Evolutionary conservation across 2,888 invertebrate species (phyloP), one percentile per base, ranked within the genome.

Genomic region (Entomobrya proxima): DNA sequence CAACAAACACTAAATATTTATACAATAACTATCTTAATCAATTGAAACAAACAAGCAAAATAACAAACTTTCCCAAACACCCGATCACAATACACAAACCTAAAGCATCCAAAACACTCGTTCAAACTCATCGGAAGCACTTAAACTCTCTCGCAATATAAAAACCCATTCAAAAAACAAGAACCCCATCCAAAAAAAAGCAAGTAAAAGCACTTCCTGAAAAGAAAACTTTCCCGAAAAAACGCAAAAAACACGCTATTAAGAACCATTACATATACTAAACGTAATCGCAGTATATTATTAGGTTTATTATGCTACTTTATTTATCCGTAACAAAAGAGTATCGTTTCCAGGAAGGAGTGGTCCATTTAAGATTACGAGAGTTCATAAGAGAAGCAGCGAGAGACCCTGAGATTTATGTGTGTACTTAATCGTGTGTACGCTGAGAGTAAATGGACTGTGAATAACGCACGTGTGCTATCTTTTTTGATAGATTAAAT

Each of bases 401-500:
- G 52, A 52, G 52, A 11, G 3, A 11, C 52, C 52, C 52, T 52
- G 52, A 52, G 52, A 52, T 52, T 52, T 52, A 52, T 52, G 52
- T 52, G 18, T 52, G 52, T 52, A 52, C 52, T 52, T 52, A 21
- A 52, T 52, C 21, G 21, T 21, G 21, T 52, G 3, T 18, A 6
- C n/a, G n/a, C n/a, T n/a, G n/a, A n/a, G n/a, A n/a, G n/a, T n/a
- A 52, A 52, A 52, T 52, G 52, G 52, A 52, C 21, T 52, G 52
- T 18, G 21, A 52, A 52, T 52, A 24, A 2, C 18, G 21, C 52
- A 52, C 52, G 52, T 52, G 52, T 52, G 52, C n/a, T 47, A 13
- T 47, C n/a, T 47, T 47, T 47, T 52, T 52, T 52, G 52, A 52
- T 52, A 52, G 52, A 52, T 52, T 52, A 52, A 52, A 52, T 52